Evolutionary conservation across 2,797 vertebrate genomes (phyloP), one percentile per base, ranked within the genome.

Genomic region (Lepidocolaptes lacrymiger): DNA sequence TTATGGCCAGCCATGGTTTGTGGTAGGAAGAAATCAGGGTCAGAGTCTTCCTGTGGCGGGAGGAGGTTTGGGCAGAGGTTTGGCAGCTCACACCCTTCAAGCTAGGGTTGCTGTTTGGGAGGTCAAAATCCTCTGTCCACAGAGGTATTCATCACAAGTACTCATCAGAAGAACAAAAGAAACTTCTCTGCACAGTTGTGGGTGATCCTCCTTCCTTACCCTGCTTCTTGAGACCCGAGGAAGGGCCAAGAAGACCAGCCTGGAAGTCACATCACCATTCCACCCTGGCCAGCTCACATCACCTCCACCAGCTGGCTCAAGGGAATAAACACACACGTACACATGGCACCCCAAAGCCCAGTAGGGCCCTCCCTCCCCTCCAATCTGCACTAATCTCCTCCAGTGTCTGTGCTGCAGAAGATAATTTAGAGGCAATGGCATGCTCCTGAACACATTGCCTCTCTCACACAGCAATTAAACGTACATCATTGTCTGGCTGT

Each of bases 391-490:
- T 91, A 41, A 95, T 96, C 81, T 93, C 71, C 85, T 73, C 61
- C 48, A 79, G 67, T 0, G 7, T n/a, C 82, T 81, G 86, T 61
- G 49, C 49, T 91, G 85, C 88, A 83, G 54, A 83, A 85, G 87
- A 88, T 91, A 93, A 96, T 93, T 93, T 34, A 69, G 92, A 95
- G 51, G 66, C 61, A 77, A 46, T 23, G 58, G 94, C 36, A 54
- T 5, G 63, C 67, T 89, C 88, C 69, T 0, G 2, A 95, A 88
- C 79, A 78, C 73, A 81, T 44, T 5, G 24, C 58, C 76, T 91
- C 93, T 95, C 58, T 87, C 91, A 75, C 64, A 67, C 59, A 61
- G 82, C 95, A 96, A 96, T 95, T 96, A 95, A 96, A 93, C 48
- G 89, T 82, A 92, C 83, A 92, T 95, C 94, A 95, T 76, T 92